Evolutionary conservation across 2,797 vertebrate species (phyloP), one percentile per base, ranked within the genome.

Genomic region (Lutra lutra): DNA sequence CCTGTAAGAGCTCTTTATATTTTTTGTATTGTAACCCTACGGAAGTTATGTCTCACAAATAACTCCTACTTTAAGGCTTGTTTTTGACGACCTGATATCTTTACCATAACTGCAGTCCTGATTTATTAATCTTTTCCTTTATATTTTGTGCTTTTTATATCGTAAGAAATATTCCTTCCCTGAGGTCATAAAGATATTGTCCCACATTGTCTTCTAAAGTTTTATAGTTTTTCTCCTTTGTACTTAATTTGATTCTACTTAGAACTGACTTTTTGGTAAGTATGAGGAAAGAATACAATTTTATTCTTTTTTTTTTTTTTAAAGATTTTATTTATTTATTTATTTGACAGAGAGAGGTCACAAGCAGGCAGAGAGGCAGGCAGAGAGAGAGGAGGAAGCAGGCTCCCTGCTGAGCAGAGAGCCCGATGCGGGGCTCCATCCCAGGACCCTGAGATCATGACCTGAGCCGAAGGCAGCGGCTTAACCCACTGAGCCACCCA

Each of bases 171-270:
- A 51, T 14, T 86, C 18, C 46, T 66, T 91, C n/a, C 17, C 29
- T 80, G 23, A 94, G 51, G 54, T 56, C 8, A 90, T 25, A 58
- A 92, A 84, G 54, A 18, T 23, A 68, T 21, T 43, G 21, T 68
- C 23, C 25, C 21, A 70, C 14, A 17, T 25, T 18, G 43, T 82
- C 66, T 43, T 97, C 70, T 60, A 40, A 85, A 64, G 58, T 70
- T 64, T 40, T 64, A 32, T 3, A 86, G 40, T 83, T 92, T 70
- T 60, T 51, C 56, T 14, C 66, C 91, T 86, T 73, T 20, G 51
- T 46, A 77, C 66, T 82, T 91, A 94, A 87, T 86, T 5, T 88
- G 7, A 93, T 82, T 80, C 46, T 95, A 80, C 72, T 91, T 88
- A 80, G 51, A 83, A 73, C 32, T 90, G 40, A 64, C 17, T 60